Evolutionary conservation across 2,888 invertebrate species (phyloP).

Genomic region (Dioctria linearis): DNA sequence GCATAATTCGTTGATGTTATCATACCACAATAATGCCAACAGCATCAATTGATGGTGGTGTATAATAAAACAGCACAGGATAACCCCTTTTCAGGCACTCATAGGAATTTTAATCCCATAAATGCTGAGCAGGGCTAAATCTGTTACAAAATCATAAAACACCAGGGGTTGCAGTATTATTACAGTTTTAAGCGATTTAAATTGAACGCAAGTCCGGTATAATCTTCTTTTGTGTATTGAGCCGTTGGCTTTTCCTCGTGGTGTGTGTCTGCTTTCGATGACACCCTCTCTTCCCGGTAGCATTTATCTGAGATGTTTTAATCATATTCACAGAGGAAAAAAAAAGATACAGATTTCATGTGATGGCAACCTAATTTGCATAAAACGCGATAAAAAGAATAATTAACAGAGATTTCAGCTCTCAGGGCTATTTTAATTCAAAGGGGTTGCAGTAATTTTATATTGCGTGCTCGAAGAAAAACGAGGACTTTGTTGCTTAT

Average conservation of each 20-base stretch:
- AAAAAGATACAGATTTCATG: constrained; percentile 26
- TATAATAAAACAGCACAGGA: neutral
- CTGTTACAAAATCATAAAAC: constrained; percentile 62
- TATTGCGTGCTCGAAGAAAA: neutral
- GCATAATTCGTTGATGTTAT: constrained; percentile 12
- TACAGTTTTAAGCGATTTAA: constrained; percentile 62
- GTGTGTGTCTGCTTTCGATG: constrained; percentile 4
- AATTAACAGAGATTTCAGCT: constrained; percentile 31
- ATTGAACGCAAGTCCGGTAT: constrained; percentile 61
- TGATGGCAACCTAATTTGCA: constrained; percentile 54
- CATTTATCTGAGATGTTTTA: constrained; percentile 35
- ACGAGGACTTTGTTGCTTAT: too few relatives aligned
- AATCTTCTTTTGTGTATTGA: constrained; percentile 59
- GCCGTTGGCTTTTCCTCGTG: constrained; percentile 46
- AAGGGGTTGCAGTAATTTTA: constrained; percentile 6
- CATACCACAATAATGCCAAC: constrained; percentile 16
- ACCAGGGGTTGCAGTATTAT: constrained; percentile 61
- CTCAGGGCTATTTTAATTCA: neutral
- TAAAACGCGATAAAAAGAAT: constrained; percentile 48
- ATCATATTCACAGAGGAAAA: constrained; percentile 40
- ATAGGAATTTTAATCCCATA: constrained; percentile 60
- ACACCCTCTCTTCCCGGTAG: constrained; percentile 22
- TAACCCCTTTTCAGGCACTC: constrained; percentile 49
- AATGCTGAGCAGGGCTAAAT: constrained; percentile 61
- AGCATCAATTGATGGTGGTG: neutral